Conservation (phyloP, 2,113 vertebrate genomes). For the Alethe diademata region DNA sequence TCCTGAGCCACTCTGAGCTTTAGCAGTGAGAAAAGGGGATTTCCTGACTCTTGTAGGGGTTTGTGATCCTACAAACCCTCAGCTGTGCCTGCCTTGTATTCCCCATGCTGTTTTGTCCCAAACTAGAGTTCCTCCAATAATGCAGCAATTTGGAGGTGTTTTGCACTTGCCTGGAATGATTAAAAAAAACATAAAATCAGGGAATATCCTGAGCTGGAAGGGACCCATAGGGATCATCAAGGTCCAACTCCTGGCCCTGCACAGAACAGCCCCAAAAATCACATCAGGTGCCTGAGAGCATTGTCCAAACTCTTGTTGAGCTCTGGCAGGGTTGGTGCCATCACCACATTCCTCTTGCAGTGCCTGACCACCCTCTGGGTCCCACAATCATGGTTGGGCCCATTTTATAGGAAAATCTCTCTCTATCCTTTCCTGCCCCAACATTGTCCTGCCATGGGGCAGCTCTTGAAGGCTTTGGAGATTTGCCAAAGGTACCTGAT, state of each 20-base stretch:
- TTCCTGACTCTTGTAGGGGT: background rate
- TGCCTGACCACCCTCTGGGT: background rate
- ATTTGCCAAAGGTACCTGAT: background rate
- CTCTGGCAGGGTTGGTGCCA: background rate
- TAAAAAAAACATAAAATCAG: background rate
- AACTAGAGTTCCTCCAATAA: background rate
- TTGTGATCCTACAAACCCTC: background rate
- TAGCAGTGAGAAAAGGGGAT: background rate
- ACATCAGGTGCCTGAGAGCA: fast-evolving
- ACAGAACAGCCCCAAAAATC: background rate
- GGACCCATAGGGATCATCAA: background rate
- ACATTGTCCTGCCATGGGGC: background rate
- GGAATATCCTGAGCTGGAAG: background rate
- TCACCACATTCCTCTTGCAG: background rate
- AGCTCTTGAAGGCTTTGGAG: background rate
- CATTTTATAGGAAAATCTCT: background rate
- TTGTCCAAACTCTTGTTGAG: background rate
- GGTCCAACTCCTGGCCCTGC: background rate
- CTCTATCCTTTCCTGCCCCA: background rate
- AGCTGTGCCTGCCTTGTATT: background rate
- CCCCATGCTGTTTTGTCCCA: background rate
- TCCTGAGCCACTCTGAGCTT: background rate
- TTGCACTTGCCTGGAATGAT: background rate
- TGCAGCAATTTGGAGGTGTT: background rate
- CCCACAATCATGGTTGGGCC: fast-evolving